Evolutionary conservation across 2,113 vertebrate species (phyloP).

Genomic region (Nannospalax galili): DNA sequence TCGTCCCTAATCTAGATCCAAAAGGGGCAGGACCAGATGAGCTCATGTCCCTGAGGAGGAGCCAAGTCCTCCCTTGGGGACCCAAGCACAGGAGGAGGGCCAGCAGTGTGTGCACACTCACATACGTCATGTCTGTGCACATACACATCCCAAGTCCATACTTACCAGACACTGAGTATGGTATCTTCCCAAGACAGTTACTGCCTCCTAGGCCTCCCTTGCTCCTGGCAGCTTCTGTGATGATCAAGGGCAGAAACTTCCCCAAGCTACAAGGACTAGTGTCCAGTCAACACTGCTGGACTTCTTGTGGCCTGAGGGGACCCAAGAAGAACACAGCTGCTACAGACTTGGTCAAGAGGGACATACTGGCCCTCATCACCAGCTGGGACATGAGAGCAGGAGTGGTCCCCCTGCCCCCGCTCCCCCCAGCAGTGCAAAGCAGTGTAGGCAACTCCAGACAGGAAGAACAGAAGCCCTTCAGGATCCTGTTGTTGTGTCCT

Average conservation of each 20-base stretch:
- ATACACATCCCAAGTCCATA: not conserved
- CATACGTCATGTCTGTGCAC: not conserved
- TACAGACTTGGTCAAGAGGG: not conserved
- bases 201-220: fast-evolving
- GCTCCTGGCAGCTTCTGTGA: not conserved
- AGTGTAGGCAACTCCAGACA: not conserved
- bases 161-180: not conserved
- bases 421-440: not conserved
- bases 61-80: not conserved
- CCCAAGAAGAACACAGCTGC: not conserved
- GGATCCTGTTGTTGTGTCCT: not conserved
- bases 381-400: not conserved
- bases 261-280: not conserved
- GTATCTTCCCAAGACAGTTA: not conserved
- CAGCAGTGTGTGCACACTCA: fast-evolving
- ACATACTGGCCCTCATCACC: not conserved
- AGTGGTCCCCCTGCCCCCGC: not conserved
- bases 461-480: not conserved
- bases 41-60: too few relatives aligned
- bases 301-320: not conserved
- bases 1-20: not conserved
- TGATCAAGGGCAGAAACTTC: not conserved
- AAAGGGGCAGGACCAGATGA: not conserved
- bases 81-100: not conserved
- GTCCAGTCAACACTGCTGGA: not conserved